Evolutionary conservation across 2,888 invertebrate species (phyloP).

Genomic region (Meta bourneti): DNA sequence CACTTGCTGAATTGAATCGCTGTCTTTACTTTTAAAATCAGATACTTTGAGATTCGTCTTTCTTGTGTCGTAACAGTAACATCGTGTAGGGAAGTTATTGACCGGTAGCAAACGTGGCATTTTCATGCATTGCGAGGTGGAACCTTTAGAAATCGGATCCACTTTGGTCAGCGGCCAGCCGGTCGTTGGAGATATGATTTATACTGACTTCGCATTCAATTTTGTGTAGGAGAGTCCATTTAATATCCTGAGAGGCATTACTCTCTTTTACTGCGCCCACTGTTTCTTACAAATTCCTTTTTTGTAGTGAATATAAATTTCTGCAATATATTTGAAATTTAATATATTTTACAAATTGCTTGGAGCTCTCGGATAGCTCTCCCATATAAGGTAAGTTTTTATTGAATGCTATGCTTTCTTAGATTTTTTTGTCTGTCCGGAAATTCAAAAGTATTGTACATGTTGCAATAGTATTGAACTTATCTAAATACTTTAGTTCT

Average conservation of each 20-base stretch:
- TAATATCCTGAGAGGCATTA: constrained; percentile 23
- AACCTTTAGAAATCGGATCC: constrained; percentile 51
- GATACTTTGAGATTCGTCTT: too few relatives aligned
- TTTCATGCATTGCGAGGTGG: constrained; percentile 6
- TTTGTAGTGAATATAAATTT: neutral
- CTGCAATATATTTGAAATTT: neutral
- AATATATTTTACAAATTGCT: neutral
- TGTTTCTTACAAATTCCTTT: constrained; percentile 4
- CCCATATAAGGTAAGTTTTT: neutral
- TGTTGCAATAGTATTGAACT: too few relatives aligned
- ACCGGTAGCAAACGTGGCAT: constrained; percentile 37
- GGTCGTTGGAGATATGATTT: constrained; percentile 41
- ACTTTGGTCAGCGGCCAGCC: constrained; percentile 44
- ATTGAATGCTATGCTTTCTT: too few relatives aligned
- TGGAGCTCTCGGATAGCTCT: neutral
- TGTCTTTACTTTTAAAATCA: too few relatives aligned
- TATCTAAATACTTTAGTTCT: too few relatives aligned
- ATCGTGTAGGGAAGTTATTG: neutral
- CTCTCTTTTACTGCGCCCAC: constrained; percentile 7
- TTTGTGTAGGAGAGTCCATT: constrained; percentile 31
- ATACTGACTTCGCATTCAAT: constrained; percentile 46
- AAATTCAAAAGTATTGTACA: too few relatives aligned
- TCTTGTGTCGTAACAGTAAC: too few relatives aligned
- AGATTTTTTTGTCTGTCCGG: too few relatives aligned
- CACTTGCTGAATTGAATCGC: too few relatives aligned